Base-by-base conservation (phyloP, 2,113 vertebrate genomes). In the Platichthys flesus region DNA sequence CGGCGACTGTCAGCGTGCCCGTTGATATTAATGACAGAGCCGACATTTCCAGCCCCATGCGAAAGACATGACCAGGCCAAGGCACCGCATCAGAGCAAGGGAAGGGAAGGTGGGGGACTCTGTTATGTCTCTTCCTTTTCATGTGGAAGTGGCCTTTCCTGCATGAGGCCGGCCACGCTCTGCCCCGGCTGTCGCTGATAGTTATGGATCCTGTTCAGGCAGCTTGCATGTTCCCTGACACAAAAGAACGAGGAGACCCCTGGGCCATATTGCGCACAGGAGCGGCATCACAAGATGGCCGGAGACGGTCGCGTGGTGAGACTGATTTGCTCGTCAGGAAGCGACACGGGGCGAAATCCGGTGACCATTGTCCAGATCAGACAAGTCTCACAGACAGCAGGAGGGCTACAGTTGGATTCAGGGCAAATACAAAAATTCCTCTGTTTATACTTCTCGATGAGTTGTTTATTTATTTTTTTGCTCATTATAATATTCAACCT, bases 401-500 rank as follows among this genome's bases (percentile, higher is more conserved):
- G 79, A 82, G 84, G 86, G 76, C 74, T 8, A 47, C 78, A 54
- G 40, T 81, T 91, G 90, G 90, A 92, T 82, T 92, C 90, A 31
- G 91, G 92, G 92, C 91, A 91, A 88, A 90, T 89, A 75, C 62
- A 72, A 24, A 56, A 24, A 83, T 28, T 81, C 83, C 56, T 79
- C 72, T 92, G 78, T 90, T 91, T 88, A 83, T 88, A 74, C 67
- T 88, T 89, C 90, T 88, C 85, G 26, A 91, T 90, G 90, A 93
- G 78, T 90, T 93, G 85, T 90, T 85, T 89, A 90, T 87, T 91
- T 28, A 28, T 88, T 90, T 86, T 85, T 87, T 72, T 69, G 82
- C 88, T 93, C 92, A 93, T 93, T 93, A 93, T 88, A 90, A 92
- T 92, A 93, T 93, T 84, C 89, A 90, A 93, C 77, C 75, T 91